Conservation (phyloP, 2,888 invertebrate species). For the Nymphalis polychloros region DNA sequence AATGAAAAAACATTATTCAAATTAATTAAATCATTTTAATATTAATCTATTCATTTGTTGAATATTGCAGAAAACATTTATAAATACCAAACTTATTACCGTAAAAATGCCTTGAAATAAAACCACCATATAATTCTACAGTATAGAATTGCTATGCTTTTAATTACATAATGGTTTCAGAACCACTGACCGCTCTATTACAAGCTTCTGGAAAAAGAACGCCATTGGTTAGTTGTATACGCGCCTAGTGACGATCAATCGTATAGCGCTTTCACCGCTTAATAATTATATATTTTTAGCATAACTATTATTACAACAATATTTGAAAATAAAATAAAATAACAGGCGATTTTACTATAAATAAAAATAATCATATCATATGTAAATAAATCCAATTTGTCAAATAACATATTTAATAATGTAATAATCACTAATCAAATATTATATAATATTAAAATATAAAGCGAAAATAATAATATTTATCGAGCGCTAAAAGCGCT, state of each 20-base stretch:
- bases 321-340: background rate
- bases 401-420: no score
- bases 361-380: background rate
- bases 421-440: no score
- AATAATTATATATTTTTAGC: slow-evolving; percentile 1
- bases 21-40: background rate
- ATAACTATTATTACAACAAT: no score
- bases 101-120: background rate
- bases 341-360: background rate
- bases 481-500: slow-evolving; percentile 53
- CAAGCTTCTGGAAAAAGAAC: slow-evolving; percentile 42
- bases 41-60: background rate
- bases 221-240: slow-evolving; percentile 48
- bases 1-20: background rate
- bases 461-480: slow-evolving; percentile 6
- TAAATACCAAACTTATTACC: background rate
- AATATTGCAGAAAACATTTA: background rate
- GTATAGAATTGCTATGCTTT: slow-evolving; percentile 11
- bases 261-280: slow-evolving; percentile 42
- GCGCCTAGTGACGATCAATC: slow-evolving; percentile 36
- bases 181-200: slow-evolving; percentile 43
- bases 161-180: slow-evolving; percentile 44
- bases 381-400: background rate
- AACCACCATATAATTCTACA: background rate
- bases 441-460: background rate